Base-by-base conservation (phyloP, 2,113 vertebrate genomes). In the Dicaeum eximium region DNA sequence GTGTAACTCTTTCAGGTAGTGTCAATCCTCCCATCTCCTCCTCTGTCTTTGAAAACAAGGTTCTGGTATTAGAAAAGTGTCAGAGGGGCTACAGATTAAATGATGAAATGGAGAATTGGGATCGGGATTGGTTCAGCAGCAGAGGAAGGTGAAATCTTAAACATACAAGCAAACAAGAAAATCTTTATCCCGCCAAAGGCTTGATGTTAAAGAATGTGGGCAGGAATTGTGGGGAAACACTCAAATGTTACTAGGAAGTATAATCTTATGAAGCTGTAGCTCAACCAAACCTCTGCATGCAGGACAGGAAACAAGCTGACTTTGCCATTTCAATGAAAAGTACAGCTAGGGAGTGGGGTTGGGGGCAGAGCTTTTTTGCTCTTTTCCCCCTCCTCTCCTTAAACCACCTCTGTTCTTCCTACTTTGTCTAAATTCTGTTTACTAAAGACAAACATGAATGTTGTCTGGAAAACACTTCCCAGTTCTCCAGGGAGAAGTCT, bases 341-440 rank as follows among this genome's bases (percentile, higher is more conserved):
- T 35, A 48, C 0, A 65, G 40, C 19, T 74, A 42, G 7, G 14
- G 5, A 54, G 3, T n/a, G 19, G 31, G 20, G 23, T 6, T 13
- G 3, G 1, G 19, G 17, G 16, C 25, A 84, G 47, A 23, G 4
- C 0, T 5, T 14, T 73, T 71, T 75, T 57, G 2, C 3, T 74
- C 13, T 48, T 84, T 71, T 50, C 1, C 23, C 12, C 22, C 5
- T 84, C 8, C 13, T 74, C 42, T 50, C 47, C 1, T 2, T 17
- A 45, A 38, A 87, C 70, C 20, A 69, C 24, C 42, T 38, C 61
- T 65, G 6, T 25, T 80, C 16, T 27, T 62, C n/a, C 47, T 33
- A n/a, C 6, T 11, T 51, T 10, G 35, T 77, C 53, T 53, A 66
- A 70, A 44, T 42, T 88, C 47, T 61, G 11, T 88, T 89, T 67